phyloP scores from a whole-genome alignment of 2,888 invertebrate species.

The Mythimna vitellina region DNA sequence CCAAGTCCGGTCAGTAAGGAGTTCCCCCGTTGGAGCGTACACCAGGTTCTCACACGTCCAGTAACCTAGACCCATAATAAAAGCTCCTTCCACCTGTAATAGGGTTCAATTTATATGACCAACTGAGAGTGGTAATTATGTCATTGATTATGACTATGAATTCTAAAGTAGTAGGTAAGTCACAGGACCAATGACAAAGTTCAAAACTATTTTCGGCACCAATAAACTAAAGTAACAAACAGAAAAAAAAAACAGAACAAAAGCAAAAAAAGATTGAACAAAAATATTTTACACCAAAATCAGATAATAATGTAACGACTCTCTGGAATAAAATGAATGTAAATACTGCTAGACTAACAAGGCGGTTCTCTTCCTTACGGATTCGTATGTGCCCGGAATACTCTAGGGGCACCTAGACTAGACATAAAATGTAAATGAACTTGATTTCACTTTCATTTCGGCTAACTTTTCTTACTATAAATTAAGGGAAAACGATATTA shows the following conservation, averaged over 20 bases:
- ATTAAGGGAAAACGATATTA: neutral
- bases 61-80: conserved; percentile 93
- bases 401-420: conserved; percentile 1
- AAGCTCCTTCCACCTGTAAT: conserved; percentile 92
- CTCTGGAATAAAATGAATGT: conserved; percentile 17
- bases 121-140: neutral
- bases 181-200: too few species aligned
- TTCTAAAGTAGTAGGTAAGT: neutral
- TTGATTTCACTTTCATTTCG: conserved; percentile 10
- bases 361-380: conserved; percentile 10
- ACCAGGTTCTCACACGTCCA: conserved; percentile 93
- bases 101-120: neutral
- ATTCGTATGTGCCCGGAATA: conserved; percentile 13
- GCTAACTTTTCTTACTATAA: conserved; percentile 1
- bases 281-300: conserved; percentile 6
- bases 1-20: conserved; percentile 94
- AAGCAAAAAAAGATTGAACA: neutral
- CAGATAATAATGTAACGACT: neutral
- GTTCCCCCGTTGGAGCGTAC: conserved; percentile 92
- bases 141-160: neutral
- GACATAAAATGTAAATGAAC: conserved; percentile 25
- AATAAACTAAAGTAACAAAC: neutral
- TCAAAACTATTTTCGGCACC: too few species aligned
- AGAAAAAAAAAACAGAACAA: too few species aligned
- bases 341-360: conserved; percentile 19